Evolutionary conservation across 2,113 vertebrate genomes (phyloP).

Genomic region (Pagrus major): DNA sequence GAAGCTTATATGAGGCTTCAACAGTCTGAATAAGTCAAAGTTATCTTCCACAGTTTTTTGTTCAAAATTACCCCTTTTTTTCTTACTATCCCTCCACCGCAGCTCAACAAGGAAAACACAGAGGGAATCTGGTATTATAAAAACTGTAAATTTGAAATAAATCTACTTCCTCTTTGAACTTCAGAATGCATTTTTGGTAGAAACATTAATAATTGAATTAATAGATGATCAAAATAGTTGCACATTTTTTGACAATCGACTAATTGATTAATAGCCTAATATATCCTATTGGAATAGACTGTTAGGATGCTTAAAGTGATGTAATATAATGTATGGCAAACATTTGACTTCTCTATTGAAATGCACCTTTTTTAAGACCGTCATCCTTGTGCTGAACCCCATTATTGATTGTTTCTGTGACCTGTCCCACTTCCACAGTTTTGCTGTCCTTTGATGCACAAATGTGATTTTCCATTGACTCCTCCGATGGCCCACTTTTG

Average conservation of each 20-base stretch:
- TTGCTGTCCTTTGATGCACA: constrained; percentile 54
- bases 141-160: no score
- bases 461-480: constrained; percentile 49
- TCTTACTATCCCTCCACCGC: neutral
- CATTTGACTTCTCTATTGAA: neutral
- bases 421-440: constrained; percentile 14
- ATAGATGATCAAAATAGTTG: neutral
- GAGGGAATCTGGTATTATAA: no score
- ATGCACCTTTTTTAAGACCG: constrained; percentile 73
- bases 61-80: neutral
- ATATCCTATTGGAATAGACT: neutral
- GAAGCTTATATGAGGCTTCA: neutral
- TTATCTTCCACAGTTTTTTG: neutral
- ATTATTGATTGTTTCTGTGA: constrained; percentile 40
- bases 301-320: neutral
- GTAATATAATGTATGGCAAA: neutral
- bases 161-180: neutral
- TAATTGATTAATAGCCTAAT: neutral
- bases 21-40: neutral
- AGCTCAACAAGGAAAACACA: neutral
- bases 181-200: neutral
- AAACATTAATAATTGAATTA: neutral
- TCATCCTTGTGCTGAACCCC: constrained; percentile 53
- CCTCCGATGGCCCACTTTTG: constrained; percentile 4
- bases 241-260: neutral